phyloP scores from a whole-genome alignment of 2,797 vertebrate species.

The Argentina silus region DNA sequence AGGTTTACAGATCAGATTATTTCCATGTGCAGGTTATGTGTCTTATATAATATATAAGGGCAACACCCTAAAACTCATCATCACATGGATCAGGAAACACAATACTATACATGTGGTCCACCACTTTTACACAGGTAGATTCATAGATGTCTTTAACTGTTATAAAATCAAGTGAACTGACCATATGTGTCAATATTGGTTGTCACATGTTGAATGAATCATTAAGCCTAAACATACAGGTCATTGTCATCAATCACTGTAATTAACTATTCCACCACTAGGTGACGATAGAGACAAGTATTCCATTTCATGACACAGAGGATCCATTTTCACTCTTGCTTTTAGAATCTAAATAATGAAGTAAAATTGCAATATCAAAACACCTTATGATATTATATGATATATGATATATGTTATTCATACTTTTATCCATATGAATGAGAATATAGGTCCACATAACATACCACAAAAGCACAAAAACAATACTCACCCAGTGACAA shows the following conservation, averaged over 20 bases:
- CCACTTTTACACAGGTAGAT: too few relatives aligned
- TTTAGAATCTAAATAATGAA: neutral
- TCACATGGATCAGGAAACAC: too few relatives aligned
- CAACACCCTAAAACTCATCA: too few relatives aligned
- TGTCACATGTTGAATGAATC: neutral
- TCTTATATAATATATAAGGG: too few relatives aligned
- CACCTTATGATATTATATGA: neutral
- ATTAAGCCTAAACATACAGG: neutral
- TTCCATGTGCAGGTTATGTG: neutral
- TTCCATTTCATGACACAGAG: neutral
- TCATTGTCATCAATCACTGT: constrained; percentile 20
- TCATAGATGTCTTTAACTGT: too few relatives aligned
- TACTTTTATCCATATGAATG: neutral
- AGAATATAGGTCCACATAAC: neutral
- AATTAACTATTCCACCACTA: constrained; percentile 56
- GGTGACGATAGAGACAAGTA: constrained; percentile 66
- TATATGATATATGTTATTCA: neutral
- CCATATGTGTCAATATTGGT: neutral
- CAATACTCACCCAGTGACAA: neutral
- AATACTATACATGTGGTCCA: too few relatives aligned
- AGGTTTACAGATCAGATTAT: neutral
- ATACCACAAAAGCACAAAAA: neutral
- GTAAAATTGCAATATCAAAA: neutral
- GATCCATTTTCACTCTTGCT: neutral
- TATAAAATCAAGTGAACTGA: neutral